Base-by-base conservation (phyloP, 2,797 vertebrate genomes). In the Podargus strigoides region DNA sequence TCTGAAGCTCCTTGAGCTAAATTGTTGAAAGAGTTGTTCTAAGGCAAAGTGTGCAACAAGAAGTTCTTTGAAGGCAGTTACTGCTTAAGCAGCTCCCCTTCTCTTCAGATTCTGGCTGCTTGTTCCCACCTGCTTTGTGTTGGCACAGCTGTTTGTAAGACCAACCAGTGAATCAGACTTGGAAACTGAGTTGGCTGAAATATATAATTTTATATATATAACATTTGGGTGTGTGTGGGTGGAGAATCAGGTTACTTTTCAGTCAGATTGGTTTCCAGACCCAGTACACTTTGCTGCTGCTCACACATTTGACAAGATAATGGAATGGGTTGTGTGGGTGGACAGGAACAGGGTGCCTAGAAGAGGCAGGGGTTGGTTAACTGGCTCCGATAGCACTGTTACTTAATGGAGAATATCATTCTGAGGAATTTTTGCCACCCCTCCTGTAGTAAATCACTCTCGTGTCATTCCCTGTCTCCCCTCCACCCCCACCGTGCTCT, bases 91-190 rank as follows among this genome's bases (percentile, higher is more conserved):
- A 86, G 58, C 70, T 90, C 49, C 62, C 28, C 52, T 58, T 52
- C 58, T 75, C 53, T 81, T 37, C 46, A 41, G 55, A 64, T 59
- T 59, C 83, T 84, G 91, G 59, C 80, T 92, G 79, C 90, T 64
- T 62, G 77, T 69, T 87, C 55, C 86, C 96, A 90, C 88, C 92
- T 95, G 96, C 96, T 85, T 37, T 37, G 70, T 92, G 77, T 70
- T 90, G 89, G 83, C 92, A 69, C 93, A 90, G 90, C 90, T 94
- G 88, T 78, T 68, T 56, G 83, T 64, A 46, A 94, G 93, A 67
- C 88, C 90, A n/a, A 39, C 52, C 84, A 64, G 73, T 44, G 95
- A 81, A 78, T 86, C 73, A 72, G 88, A 44, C 77, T 62, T 30
- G 58, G 83, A 75, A 50, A 66, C 53, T 0, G 83, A 92, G 77